Conservation (phyloP, 2,797 vertebrate species). For the Dipus sagitta region DNA sequence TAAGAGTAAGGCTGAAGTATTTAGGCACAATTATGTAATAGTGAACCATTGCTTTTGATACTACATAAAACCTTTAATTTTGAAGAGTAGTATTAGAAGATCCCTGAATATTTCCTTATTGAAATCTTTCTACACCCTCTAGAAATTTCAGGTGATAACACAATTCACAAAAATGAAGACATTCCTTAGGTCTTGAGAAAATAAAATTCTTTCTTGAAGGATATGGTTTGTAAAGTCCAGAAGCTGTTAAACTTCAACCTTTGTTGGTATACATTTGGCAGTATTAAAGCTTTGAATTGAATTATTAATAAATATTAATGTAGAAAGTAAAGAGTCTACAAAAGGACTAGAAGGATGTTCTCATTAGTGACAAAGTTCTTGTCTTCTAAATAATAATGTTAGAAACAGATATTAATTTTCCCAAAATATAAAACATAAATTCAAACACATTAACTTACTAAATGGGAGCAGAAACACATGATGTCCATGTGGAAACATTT, state of each 20-base stretch:
- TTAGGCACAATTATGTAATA: not conserved
- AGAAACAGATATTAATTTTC: not conserved
- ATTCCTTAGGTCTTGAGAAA: not conserved
- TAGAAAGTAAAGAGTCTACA: conserved; percentile 5
- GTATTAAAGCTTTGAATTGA: not conserved
- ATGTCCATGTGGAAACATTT: not conserved
- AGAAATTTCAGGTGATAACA: not conserved
- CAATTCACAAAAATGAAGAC: not conserved
- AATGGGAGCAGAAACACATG: not conserved
- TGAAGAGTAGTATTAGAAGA: not conserved
- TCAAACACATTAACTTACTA: not conserved
- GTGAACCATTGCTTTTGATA: not conserved
- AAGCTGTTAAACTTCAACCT: not conserved
- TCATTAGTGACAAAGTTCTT: conserved; percentile 29
- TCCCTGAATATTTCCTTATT: not conserved
- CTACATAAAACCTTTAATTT: not conserved
- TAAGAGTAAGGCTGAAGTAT: not conserved
- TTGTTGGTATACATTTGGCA: not conserved
- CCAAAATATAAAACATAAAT: not conserved
- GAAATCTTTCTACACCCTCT: not conserved
- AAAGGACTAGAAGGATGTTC: not conserved
- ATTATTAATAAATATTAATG: conserved; percentile 3
- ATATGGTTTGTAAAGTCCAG: not conserved
- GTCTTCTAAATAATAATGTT: conserved; percentile 41
- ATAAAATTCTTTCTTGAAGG: not conserved